Conservation (phyloP, 1,140 invertebrate genomes). For the Wiebesia pumilae region DNA sequence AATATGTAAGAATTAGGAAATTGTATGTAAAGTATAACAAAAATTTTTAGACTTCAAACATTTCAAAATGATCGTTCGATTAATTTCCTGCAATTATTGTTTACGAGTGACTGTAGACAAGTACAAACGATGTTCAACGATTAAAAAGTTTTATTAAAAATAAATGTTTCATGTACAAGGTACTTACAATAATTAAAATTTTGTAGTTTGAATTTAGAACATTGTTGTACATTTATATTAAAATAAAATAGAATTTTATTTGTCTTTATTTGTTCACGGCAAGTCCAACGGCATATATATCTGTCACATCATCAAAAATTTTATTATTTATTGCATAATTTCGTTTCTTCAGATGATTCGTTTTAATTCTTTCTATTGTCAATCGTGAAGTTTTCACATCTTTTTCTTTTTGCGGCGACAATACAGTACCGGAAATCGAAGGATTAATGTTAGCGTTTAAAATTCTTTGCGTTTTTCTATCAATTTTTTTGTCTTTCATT, state of each 20-base stretch:
- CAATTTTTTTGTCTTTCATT: not conserved
- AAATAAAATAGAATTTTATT: conserved; percentile 10
- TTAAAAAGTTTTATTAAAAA: conserved; percentile 39
- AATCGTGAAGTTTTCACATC: not conserved
- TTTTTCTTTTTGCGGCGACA: conserved; percentile 9
- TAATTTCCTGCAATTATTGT: not conserved
- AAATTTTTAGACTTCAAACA: not conserved
- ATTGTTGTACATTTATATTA: not conserved
- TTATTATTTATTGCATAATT: conserved; percentile 48
- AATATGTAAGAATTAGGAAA: not conserved
- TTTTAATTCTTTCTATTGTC: not conserved
- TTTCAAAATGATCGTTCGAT: not conserved
- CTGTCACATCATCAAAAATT: conserved; percentile 57
- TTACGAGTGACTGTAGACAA: not conserved
- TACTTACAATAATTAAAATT: conserved; percentile 7
- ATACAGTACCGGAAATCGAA: not conserved
- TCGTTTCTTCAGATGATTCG: conserved; percentile 48
- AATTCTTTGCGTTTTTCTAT: not conserved
- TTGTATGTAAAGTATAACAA: not conserved
- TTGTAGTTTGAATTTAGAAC: not conserved
- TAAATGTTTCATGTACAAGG: conserved; percentile 22
- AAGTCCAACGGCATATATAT: conserved; percentile 69
- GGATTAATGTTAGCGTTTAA: conserved; percentile 3
- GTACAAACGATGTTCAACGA: not conserved
- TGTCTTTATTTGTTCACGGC: conserved; percentile 57